Conservation (phyloP, 1,140 invertebrate species). For the Eueides isabella region DNA sequence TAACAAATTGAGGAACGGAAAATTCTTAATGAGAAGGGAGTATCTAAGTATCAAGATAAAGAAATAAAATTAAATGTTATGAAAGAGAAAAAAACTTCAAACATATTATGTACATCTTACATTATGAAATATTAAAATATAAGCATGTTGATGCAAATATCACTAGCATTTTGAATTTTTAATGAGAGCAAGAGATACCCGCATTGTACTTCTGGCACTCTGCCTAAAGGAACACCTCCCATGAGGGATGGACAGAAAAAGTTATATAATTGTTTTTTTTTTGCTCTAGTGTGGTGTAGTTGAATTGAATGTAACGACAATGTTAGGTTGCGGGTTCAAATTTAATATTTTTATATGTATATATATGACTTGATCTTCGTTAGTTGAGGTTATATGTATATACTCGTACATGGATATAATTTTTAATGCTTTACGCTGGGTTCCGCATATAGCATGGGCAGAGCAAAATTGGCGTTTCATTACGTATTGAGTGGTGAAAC, state of each 20-base stretch:
- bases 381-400: too few species aligned
- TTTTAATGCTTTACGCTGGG: too few species aligned
- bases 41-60: too few species aligned
- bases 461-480: too few species aligned
- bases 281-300: too few species aligned
- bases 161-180: background rate
- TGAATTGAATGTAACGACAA: background rate
- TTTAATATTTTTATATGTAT: too few species aligned
- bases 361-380: too few species aligned
- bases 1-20: too few species aligned
- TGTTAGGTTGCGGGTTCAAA: background rate
- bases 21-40: too few species aligned
- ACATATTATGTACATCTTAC: background rate
- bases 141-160: background rate
- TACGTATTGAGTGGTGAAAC: too few species aligned
- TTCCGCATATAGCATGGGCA: too few species aligned
- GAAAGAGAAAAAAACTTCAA: background rate
- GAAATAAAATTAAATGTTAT: background rate
- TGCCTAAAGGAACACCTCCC: slow-evolving; percentile 9
- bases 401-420: too few species aligned
- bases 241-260: background rate
- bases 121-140: slow-evolving; percentile 29
- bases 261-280: background rate
- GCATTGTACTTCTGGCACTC: slow-evolving; percentile 1
- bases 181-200: slow-evolving; percentile 6